phyloP scores from a whole-genome alignment of 2,797 vertebrate species.

The Acanthurus leucopareius region DNA sequence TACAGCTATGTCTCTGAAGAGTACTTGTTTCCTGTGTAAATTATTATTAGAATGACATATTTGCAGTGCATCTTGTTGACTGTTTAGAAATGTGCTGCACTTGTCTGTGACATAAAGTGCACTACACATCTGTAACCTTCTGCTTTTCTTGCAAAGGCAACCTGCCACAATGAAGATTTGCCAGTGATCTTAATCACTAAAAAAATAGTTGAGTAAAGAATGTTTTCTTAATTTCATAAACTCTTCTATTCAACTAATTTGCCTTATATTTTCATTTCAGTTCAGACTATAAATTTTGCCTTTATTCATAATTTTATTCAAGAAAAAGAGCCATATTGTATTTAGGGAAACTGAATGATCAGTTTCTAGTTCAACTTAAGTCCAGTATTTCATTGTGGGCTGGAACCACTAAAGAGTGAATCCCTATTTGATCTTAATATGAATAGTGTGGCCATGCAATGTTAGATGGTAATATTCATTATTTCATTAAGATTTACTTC shows the following conservation, averaged over 20 bases:
- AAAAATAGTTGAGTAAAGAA: constrained; percentile 40
- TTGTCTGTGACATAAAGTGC: constrained; percentile 59
- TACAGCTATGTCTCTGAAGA: constrained; percentile 60
- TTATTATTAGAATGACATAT: constrained; percentile 68
- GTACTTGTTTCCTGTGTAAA: constrained; percentile 64
- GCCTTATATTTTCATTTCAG: constrained; percentile 70
- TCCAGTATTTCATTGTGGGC: constrained; percentile 84
- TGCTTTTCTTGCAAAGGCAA: constrained; percentile 49
- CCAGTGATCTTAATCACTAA: constrained; percentile 54
- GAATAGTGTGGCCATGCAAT: constrained; percentile 59
- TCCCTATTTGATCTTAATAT: constrained; percentile 60
- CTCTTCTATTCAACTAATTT: constrained; percentile 57
- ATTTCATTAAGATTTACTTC: constrained; percentile 71
- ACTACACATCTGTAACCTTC: constrained; percentile 37
- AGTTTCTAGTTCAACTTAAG: constrained; percentile 68
- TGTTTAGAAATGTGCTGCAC: constrained; percentile 53
- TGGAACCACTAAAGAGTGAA: constrained; percentile 79
- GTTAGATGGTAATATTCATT: constrained; percentile 67
- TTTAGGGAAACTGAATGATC: constrained; percentile 62
- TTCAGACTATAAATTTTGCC: constrained; percentile 59
- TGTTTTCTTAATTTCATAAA: constrained; percentile 49
- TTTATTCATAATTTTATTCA: constrained; percentile 56
- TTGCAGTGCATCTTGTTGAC: constrained; percentile 64
- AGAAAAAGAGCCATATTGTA: constrained; percentile 65
- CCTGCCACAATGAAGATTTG: constrained; percentile 57